Evolutionary conservation across 2,113 vertebrate species (phyloP), one percentile per base, ranked within the genome.

Genomic region (Tachysurus fulvidraco): DNA sequence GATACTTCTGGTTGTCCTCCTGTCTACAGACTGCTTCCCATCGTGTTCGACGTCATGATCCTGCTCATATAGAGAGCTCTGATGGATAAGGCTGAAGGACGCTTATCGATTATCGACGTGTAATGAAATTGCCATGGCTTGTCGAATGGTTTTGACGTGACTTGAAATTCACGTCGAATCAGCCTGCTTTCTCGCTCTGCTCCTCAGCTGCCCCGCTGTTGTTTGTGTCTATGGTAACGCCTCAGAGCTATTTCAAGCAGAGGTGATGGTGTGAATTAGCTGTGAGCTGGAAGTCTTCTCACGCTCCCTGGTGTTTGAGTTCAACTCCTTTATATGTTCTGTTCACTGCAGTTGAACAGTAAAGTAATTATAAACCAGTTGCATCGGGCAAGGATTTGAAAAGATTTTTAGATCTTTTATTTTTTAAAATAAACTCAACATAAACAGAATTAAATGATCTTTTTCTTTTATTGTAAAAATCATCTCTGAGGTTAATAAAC

Each of bases 151-250:
- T 73, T 73, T 41, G 30, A 9, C 36, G 0, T 50, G 11, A 21
- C 5, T 76, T 50, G 44, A 50, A 50, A n/a, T 76, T 76, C 41
- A 44, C 23, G 23, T n/a, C 5, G 46, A 76, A 50, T n/a, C 25
- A 78, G n/a, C 7, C 8, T 21, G 14, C 9, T 28, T 30, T 19
- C n/a, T 54, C 12, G 1, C 46, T 52, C 46, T 16, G 2, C 28
- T 54, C 74, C 62, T 9, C 25, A 28, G 36, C 55, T 0, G 14
- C 30, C 59, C 28, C 46, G 41, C 74, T 54, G 74, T 54, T 85
- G 59, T 85, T 80, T 21, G 84, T 85, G 77, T 69, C 84, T 64
- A 85, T 80, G 76, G 84, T 55, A 55, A 80, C 50, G 23, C 50
- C 50, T 80, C n/a, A n/a, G 62, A 80, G 84, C 59, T 80, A 80